These are phyloP conservation scores for Microcebus ravelobensis DNA, from an alignment of 2,113 vertebrate species.

Conservation along the genomic window DNA sequence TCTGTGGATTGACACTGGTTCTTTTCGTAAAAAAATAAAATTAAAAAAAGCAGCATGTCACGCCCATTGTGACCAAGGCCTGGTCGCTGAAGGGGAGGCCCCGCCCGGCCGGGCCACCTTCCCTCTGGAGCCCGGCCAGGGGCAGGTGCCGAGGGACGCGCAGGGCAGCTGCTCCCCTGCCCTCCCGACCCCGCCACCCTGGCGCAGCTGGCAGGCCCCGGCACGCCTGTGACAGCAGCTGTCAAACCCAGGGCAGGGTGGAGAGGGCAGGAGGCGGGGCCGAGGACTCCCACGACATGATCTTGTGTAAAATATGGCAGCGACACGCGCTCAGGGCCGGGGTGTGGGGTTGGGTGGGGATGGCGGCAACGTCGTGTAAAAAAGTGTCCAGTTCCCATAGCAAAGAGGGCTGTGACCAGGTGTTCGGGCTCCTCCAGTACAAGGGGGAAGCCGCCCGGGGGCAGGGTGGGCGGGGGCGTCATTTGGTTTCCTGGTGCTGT, in stretches of 20 bases:
- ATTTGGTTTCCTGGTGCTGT: constrained; percentile 87
- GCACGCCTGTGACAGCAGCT: constrained; percentile 47
- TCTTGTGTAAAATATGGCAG: constrained; percentile 70
- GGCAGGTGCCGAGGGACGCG: neutral
- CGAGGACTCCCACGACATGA: constrained; percentile 52
- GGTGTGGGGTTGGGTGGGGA: neutral
- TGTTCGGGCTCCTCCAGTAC: constrained; percentile 55
- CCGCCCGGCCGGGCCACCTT: neutral
- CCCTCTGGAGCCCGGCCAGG: neutral
- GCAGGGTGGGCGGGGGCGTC: constrained; percentile 76
- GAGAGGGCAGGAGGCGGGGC: neutral
- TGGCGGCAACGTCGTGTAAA: constrained; percentile 67
- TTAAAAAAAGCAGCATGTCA: constrained; percentile 83
- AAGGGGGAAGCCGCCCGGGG: constrained; percentile 30
- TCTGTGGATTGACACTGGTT: constrained; percentile 81
- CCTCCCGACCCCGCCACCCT: neutral
- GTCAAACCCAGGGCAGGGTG: constrained; percentile 64
- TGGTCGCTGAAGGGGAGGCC: constrained; percentile 52
- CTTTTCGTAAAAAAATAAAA: constrained; percentile 82
- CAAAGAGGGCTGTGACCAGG: constrained; percentile 69
- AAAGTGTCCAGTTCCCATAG: constrained; percentile 78
- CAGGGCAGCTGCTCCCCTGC: neutral
- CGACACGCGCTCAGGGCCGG: constrained; percentile 53
- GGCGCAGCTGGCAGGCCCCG: neutral
- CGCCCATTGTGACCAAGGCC: constrained; percentile 74